Base-by-base conservation (phyloP, 2,888 invertebrate species). In the Microctonus brassicae region DNA sequence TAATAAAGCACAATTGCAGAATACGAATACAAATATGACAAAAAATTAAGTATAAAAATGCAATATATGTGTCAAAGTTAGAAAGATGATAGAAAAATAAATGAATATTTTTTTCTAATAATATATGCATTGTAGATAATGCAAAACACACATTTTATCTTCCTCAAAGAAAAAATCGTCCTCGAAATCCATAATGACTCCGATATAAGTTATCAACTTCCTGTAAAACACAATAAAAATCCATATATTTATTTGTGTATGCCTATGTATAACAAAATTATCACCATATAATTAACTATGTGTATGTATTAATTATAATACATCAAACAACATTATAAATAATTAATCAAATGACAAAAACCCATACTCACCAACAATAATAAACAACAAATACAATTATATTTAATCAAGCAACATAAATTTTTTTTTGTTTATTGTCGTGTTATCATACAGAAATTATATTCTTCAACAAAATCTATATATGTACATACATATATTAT, bases 151-250 rank as follows among this genome's bases (percentile, higher is more conserved):
- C 87, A 87, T 87, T 82, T 87, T 87, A 76, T 87, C 87, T 72
- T 87, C 87, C 70, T 87, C 87, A 70, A 86, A 87, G 78, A 86
- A 87, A 77, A 87, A 87, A 73, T 87, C 87, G 63, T 87, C 87
- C 62, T 87, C 87, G 73, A 82, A 86, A 62, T 87, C 87, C 86
- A 87, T 72, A 17, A 17, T 34, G 58, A 58, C 10, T 10, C 55
- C 13, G 22, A 24, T 22, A 55, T 55, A 24, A 26, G 1, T 55
- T 20, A 47, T 47, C 47, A 17, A 55, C 26, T 55, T 55, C 55
- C 55, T 55, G 55, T 11, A 55, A 26, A 24, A n/a, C 3, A 6
- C 17, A 55, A 52, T 9, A 52, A 24, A 52, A 26, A 53, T 53
- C 20, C 20, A 22, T 24, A 53, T 17, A 13, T 39, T 13, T 20